A percentile compares a stretch with the other conserved stretches of the same genome.
Evolutionary conservation across 2,888 invertebrate genomes (phyloP).

Genomic region (Cecidostiba fungosa): DNA sequence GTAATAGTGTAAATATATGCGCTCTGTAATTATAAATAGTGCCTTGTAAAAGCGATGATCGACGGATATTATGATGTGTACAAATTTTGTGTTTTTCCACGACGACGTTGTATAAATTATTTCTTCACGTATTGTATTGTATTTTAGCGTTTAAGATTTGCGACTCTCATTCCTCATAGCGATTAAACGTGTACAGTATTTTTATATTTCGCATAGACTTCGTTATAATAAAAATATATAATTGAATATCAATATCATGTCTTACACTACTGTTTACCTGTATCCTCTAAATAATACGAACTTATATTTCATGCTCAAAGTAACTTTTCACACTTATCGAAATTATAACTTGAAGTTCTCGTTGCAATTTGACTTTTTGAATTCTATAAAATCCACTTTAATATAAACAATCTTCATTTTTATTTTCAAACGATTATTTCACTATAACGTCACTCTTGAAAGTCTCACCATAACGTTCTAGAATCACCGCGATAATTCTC

Average conservation of each 20-base stretch:
- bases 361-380: no score
- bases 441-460: no score
- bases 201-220: slow-evolving; percentile 70
- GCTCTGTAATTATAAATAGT: not conserved
- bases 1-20: not conserved
- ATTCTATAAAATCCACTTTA: no score
- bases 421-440: no score
- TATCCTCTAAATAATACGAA: no score
- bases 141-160: slow-evolving; percentile 65
- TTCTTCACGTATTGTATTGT: slow-evolving; percentile 12
- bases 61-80: not conserved
- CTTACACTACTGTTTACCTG: not conserved
- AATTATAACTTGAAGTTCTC: no score
- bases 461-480: no score
- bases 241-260: not conserved
- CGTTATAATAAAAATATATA: slow-evolving; percentile 67
- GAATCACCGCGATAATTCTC: no score
- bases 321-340: no score
- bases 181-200: slow-evolving; percentile 74
- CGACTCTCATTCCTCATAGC: slow-evolving; percentile 72
- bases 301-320: no score
- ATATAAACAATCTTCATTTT: no score
- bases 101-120: slow-evolving; percentile 27
- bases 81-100: not conserved
- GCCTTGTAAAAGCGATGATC: not conserved